These are phyloP conservation scores for Anadara kagoshimensis DNA, from an alignment of 1,140 invertebrate species.

Conservation along the genomic window DNA sequence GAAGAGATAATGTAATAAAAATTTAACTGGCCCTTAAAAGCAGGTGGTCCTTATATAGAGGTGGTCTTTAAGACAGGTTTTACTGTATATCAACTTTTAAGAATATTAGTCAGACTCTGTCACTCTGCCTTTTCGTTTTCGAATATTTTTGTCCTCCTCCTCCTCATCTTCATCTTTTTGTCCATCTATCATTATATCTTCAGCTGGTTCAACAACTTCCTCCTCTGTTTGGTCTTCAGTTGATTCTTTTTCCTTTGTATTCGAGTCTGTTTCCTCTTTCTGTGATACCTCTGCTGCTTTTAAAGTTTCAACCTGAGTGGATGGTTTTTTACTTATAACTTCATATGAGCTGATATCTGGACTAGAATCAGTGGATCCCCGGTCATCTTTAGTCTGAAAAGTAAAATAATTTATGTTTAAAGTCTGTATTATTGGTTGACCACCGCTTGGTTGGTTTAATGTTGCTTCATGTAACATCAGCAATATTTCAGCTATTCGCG, in stretches of 20 bases:
- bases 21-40: too few species aligned
- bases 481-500: not conserved
- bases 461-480: not conserved
- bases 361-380: constrained; percentile 23
- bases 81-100: too few species aligned
- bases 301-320: constrained; percentile 12
- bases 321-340: constrained; percentile 20
- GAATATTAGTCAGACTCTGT: too few species aligned
- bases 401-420: not conserved
- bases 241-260: constrained; percentile 8
- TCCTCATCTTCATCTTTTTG: constrained; percentile 25
- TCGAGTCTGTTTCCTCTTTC: constrained; percentile 13
- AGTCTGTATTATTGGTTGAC: too few species aligned
- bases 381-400: not conserved
- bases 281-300: constrained; percentile 4
- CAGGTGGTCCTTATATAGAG: too few species aligned
- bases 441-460: not conserved
- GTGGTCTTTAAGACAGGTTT: too few species aligned
- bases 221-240: constrained; percentile 18
- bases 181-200: constrained; percentile 35
- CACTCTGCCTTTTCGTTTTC: too few species aligned
- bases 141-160: not conserved
- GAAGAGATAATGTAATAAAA: too few species aligned
- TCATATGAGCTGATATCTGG: constrained; percentile 26
- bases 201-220: constrained; percentile 22